Evolutionary conservation across 2,113 vertebrate genomes (phyloP).

Genomic region (Plestiodon gilberti): DNA sequence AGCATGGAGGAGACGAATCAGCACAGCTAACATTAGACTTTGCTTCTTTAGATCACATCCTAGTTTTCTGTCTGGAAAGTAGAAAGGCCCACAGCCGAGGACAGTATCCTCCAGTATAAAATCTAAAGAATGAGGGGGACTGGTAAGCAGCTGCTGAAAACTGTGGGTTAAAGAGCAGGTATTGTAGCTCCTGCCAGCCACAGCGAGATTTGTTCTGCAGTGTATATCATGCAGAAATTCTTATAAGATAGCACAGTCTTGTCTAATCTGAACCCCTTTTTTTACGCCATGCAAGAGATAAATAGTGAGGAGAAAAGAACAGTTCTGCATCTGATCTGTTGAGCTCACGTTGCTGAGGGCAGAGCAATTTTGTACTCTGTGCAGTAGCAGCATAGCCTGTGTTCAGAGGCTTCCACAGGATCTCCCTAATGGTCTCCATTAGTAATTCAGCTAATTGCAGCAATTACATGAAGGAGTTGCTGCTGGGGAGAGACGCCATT

Average conservation of each 20-base stretch:
- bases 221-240: background rate
- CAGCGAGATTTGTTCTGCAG: background rate
- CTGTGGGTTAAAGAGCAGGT: background rate
- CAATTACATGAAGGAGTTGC: constrained; percentile 73
- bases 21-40: background rate
- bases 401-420: constrained; percentile 58
- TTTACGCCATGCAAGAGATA: constrained; percentile 1
- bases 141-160: background rate
- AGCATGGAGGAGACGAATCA: background rate
- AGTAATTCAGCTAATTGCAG: constrained; percentile 76
- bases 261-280: constrained; percentile 15
- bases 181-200: background rate
- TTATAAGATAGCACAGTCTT: constrained; percentile 16
- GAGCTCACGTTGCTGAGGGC: constrained; percentile 31
- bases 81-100: background rate
- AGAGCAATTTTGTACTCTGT: constrained; percentile 51
- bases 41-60: background rate
- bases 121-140: background rate
- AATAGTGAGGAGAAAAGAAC: background rate
- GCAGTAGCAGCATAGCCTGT: constrained; percentile 42
- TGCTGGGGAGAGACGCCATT: constrained; percentile 65
- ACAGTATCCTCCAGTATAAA: background rate
- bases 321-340: constrained; percentile 16
- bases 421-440: constrained; percentile 68
- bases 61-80: background rate